Conservation (phyloP, 2,888 invertebrate species). For the Sabellastarte sp. region DNA sequence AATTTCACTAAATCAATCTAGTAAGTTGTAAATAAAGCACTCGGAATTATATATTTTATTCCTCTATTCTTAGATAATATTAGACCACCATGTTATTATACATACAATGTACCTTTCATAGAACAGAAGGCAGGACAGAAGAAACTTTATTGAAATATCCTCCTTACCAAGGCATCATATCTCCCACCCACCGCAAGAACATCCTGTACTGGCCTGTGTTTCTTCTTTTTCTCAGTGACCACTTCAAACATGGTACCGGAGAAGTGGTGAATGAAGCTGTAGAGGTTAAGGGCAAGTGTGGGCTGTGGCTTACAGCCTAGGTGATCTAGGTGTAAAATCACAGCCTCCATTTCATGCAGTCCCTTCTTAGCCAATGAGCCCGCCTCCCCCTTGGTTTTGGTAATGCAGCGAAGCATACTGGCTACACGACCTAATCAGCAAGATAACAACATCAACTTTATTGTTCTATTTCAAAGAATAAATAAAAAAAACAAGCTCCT, state of each 20-base stretch:
- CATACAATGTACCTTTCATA: too few relatives aligned
- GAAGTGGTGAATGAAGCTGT: conserved; percentile 68
- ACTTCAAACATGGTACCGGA: conserved; percentile 73
- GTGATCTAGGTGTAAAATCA: conserved; percentile 71
- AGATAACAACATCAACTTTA: too few relatives aligned
- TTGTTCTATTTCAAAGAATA: too few relatives aligned
- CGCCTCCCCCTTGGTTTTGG: conserved; percentile 66
- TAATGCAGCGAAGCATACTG: conserved; percentile 68
- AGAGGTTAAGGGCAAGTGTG: conserved; percentile 66
- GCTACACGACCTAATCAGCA: conserved; percentile 66
- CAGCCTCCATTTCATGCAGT: conserved; percentile 73
- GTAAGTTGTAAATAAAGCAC: too few relatives aligned
- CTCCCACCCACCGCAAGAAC: conserved; percentile 86
- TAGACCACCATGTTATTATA: too few relatives aligned
- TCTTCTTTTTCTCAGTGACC: conserved; percentile 65
- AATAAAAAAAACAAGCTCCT: too few relatives aligned
- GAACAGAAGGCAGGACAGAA: too few relatives aligned
- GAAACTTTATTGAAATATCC: too few relatives aligned
- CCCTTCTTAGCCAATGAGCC: conserved; percentile 68
- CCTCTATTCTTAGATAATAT: too few relatives aligned
- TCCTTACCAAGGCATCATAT: conserved; percentile 78
- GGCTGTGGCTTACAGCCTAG: conserved; percentile 66
- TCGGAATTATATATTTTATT: too few relatives aligned
- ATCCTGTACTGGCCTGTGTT: conserved; percentile 63
- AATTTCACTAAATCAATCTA: too few relatives aligned